A percentile compares a stretch with the other conserved stretches of the same genome.
These are phyloP conservation scores for Acrocephalus kingi DNA, from an alignment of 2,113 vertebrate species.

Conservation along the genomic window DNA sequence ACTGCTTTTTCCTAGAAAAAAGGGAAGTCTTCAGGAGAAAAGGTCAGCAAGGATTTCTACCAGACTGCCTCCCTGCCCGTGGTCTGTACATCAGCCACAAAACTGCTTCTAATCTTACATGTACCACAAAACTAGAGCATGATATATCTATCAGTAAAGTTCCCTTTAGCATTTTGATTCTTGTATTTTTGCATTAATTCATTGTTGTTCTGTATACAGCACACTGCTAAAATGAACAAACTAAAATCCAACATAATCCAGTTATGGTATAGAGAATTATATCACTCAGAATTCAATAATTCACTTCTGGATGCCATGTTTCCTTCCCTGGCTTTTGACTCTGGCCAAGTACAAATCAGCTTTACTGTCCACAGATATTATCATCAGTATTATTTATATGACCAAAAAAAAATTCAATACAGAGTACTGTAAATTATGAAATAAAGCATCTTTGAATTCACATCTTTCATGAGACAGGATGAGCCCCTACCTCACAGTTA, in stretches of 20 bases:
- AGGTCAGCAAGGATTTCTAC: not conserved
- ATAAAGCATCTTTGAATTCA: slow-evolving; percentile 2
- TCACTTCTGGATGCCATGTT: not conserved
- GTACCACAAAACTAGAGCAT: not conserved
- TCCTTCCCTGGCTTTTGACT: not conserved
- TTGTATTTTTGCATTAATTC: not conserved
- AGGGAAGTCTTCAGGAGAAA: not conserved
- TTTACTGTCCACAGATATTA: not conserved
- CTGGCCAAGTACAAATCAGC: not conserved
- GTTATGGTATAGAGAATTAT: not conserved
- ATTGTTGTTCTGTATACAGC: not conserved
- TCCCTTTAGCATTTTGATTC: not conserved
- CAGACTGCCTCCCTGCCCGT: not conserved
- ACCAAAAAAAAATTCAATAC: not conserved
- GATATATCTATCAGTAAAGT: not conserved
- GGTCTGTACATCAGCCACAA: not conserved
- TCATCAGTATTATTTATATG: not conserved
- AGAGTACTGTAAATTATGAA: not conserved
- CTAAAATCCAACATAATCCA: slow-evolving; percentile 6
- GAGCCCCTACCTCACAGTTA: slow-evolving; percentile 85
- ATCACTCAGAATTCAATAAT: slow-evolving; percentile 1
- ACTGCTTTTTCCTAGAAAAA: not conserved
- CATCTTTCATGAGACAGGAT: not conserved
- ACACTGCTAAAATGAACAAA: not conserved
- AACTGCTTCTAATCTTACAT: not conserved